Evolutionary conservation across 2,113 vertebrate genomes (phyloP).

Genomic region (Megaceryle maxima): DNA sequence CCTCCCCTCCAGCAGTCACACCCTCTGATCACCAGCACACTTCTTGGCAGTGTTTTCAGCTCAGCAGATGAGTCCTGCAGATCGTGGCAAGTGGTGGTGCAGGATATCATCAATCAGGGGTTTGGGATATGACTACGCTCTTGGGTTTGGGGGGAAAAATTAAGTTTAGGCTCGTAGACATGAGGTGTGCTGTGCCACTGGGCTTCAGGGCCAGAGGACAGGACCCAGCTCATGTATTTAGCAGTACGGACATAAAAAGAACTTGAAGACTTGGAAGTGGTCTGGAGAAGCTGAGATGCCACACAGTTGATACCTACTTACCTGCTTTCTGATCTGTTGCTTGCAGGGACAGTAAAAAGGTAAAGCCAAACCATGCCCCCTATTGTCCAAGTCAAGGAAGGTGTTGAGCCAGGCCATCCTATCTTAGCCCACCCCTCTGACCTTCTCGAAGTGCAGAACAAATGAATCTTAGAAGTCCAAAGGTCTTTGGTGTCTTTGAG

Average conservation of each 20-base stretch:
- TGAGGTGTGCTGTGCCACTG: background rate
- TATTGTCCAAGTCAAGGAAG: background rate
- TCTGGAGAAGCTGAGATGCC: background rate
- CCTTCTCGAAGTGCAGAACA: background rate
- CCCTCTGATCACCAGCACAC: background rate
- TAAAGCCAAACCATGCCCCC: background rate
- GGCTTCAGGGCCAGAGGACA: background rate
- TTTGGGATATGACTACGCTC: background rate
- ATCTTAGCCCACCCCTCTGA: background rate
- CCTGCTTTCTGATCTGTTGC: too few relatives aligned
- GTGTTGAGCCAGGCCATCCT: background rate
- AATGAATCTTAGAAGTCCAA: background rate
- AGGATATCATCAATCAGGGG: too few relatives aligned
- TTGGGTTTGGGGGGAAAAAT: fast-evolving
- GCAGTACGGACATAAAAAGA: background rate
- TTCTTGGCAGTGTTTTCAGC: background rate
- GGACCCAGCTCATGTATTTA: background rate
- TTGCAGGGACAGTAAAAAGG: background rate
- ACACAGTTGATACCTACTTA: background rate
- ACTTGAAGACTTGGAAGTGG: background rate
- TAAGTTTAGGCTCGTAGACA: background rate
- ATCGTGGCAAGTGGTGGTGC: background rate
- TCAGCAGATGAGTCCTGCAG: background rate
- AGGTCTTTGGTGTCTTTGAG: background rate
- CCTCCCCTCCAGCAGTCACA: background rate